Evolutionary conservation across 2,888 invertebrate species (phyloP).

Genomic region (Drosophila dives): DNA sequence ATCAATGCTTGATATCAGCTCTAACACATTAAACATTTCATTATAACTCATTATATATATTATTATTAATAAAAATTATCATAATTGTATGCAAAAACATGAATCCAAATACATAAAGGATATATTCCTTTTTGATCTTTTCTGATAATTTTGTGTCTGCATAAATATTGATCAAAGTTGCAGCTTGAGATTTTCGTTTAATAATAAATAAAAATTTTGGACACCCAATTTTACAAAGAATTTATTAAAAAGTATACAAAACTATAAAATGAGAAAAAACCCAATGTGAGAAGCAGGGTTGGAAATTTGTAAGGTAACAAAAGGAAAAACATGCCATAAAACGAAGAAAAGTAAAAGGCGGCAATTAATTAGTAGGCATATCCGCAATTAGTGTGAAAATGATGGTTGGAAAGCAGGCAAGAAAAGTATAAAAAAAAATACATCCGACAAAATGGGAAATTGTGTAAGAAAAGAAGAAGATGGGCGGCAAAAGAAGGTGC

Average conservation of each 20-base stretch:
- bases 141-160: neutral
- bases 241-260: neutral
- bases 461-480: conserved; percentile 38
- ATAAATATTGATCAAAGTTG: neutral
- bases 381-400: conserved; percentile 80
- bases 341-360: conserved; percentile 36
- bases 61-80: neutral
- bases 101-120: neutral
- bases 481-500: conserved; percentile 11
- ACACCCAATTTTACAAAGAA: neutral
- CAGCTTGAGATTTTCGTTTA: neutral
- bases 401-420: conserved; percentile 52
- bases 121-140: neutral
- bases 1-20: neutral
- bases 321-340: conserved; percentile 21
- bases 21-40: neutral
- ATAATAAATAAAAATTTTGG: neutral
- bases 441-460: conserved; percentile 33
- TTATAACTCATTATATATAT: neutral
- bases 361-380: conserved; percentile 74
- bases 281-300: conserved; percentile 42
- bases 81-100: neutral
- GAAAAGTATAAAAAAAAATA: conserved; percentile 41
- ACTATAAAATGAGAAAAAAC: neutral
- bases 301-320: conserved; percentile 24